Evolutionary conservation across 2,113 vertebrate species (phyloP), one percentile per base, ranked within the genome.

Genomic region (Thalassoma bifasciatum): DNA sequence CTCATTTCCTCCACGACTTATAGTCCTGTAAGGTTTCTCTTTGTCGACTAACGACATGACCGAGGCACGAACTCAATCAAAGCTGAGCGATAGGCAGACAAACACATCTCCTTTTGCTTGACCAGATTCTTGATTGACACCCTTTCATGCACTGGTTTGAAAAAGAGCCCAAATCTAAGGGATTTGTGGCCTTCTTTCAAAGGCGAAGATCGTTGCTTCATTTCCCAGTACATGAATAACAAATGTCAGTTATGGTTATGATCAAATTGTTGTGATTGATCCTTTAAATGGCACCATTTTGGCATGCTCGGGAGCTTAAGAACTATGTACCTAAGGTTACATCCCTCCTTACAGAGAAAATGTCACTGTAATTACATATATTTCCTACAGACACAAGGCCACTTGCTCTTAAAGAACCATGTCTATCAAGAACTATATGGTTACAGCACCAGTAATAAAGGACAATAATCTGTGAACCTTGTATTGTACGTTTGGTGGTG

Each of bases 221-320:
- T 58, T 77, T 57, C 62, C 26, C 16, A 42, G 16, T 23, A 59
- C 47, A 37, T 80, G 74, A 89, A 61, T 82, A 65, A 81, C 62
- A 65, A 67, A 79, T 52, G 75, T 75, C 72, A 70, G 54, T 71
- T 66, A 78, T 68, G 61, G 81, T 79, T 84, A 66, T 60, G 42
- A 77, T 86, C 36, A 72, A 68, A 77, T 46, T 57, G 60, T 73
- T 71, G 13, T 26, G 57, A 73, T 77, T 70, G 79, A 68, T 42
- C 46, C 36, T 50, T 64, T 74, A 61, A 84, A 76, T 60, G 61
- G 44, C 46, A n/a, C 50, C 17, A 12, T 72, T 16, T 30, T 72
- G 52, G 44, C 74, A 62, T 59, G 46, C 52, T 56, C 4, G 53
- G 24, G 10, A 42, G 52, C 51, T 22, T 11, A 19, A 42, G 44